Conservation (phyloP, 92 coral and sea anemone species). For the Metridium senile region DNA sequence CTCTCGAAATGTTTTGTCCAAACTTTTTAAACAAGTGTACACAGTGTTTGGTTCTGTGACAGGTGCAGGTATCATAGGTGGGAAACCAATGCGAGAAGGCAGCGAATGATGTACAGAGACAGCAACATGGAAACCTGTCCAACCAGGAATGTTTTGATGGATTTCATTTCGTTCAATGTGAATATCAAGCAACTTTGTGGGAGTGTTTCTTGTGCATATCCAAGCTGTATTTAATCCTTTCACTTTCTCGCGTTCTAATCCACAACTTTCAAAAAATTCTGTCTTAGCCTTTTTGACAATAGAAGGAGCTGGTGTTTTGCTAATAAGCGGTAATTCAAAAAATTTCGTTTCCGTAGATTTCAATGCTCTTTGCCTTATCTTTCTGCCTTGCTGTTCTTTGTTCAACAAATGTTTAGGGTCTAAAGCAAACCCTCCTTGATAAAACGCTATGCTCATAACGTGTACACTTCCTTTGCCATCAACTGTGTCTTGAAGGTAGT, state of each 20-base stretch:
- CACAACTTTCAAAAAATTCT: constrained; percentile 6
- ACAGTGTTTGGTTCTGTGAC: constrained; percentile 11
- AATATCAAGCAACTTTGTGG: constrained; percentile 23
- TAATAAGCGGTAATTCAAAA: not conserved
- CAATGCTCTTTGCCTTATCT: constrained; percentile 13
- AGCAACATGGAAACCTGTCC: constrained; percentile 27
- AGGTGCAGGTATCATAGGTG: constrained; percentile 35
- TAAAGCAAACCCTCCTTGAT: constrained; percentile 23
- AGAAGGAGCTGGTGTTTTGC: constrained; percentile 32
- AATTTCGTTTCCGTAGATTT: constrained; percentile 23
- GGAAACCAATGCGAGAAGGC: constrained; percentile 25
- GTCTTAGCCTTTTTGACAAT: constrained; percentile 18
- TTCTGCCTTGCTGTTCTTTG: not conserved
- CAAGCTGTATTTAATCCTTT: constrained; percentile 25
- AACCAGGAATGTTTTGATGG: constrained; percentile 15
- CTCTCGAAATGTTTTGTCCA: constrained; percentile 18
- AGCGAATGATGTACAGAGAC: constrained; percentile 10
- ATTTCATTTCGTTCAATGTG: not conserved
- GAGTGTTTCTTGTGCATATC: constrained; percentile 24
- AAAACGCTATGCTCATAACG: constrained; percentile 21
- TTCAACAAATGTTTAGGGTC: not conserved
- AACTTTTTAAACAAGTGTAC: constrained; percentile 12
- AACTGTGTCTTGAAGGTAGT: constrained; percentile 19
- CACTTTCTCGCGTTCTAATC: not conserved
- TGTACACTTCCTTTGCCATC: constrained; percentile 5